Evolutionary conservation across 2,888 invertebrate species (phyloP).

Genomic region (Bruchidius siliquastri): DNA sequence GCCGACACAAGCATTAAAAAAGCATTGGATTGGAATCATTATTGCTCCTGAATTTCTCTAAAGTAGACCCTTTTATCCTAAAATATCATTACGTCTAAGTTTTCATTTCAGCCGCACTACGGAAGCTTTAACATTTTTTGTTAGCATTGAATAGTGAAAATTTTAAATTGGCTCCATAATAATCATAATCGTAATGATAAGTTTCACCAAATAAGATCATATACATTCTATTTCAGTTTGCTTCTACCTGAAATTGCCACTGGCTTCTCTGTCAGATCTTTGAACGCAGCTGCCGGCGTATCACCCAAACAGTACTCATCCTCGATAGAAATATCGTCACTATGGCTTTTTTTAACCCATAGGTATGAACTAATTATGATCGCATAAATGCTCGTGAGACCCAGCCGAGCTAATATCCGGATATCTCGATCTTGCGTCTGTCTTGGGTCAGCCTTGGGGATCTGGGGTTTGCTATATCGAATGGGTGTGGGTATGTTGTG

Average conservation of each 20-base stretch:
- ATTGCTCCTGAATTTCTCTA: too few relatives aligned
- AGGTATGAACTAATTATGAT: not conserved
- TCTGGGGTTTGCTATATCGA: not conserved
- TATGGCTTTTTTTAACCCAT: not conserved
- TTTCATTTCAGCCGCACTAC: too few relatives aligned
- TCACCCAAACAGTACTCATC: not conserved
- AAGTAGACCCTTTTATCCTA: too few relatives aligned
- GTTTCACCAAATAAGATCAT: too few relatives aligned
- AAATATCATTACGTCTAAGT: too few relatives aligned
- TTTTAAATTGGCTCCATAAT: too few relatives aligned
- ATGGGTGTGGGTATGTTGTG: not conserved
- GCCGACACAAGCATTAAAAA: too few relatives aligned
- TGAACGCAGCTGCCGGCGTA: not conserved
- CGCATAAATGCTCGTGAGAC: not conserved
- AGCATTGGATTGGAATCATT: too few relatives aligned
- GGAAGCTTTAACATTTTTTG: too few relatives aligned
- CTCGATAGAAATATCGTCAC: not conserved
- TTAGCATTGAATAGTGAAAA: too few relatives aligned
- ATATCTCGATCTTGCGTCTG: not conserved
- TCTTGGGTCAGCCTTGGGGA: not conserved
- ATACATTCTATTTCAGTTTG: too few relatives aligned
- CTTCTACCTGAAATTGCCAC: not conserved
- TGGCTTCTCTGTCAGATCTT: not conserved
- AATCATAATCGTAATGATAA: too few relatives aligned
- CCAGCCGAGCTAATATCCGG: not conserved